Evolutionary conservation across 1,140 invertebrate species (phyloP), one percentile per base, ranked within the genome.

Genomic region (Lasaia peninsularis): DNA sequence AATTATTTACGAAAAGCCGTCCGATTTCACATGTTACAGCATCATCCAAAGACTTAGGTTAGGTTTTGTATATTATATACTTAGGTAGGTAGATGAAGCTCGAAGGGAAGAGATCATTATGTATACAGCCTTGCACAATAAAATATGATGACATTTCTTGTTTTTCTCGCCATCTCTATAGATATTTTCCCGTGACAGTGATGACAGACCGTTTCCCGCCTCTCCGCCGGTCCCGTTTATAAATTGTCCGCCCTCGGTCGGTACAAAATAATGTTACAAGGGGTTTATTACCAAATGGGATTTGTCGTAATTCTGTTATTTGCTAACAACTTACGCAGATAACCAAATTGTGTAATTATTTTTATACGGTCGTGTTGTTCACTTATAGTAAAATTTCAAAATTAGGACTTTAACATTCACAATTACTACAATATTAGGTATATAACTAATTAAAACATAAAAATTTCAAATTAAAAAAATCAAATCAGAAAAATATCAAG

Each of bases 181-280:
- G 71, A 78, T 77, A 80, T 80, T 75, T 73, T 65, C 60, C 65
- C 58, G 59, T 73, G 76, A 75, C 74, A 75, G 75, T 73, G 75
- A 75, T 81, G 83, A 86, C 83, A 81, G 80, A 68, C 69, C 77
- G 70, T 78, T 80, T 81, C 75, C 80, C 80, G 79, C 77, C 80
- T 75, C 68, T 70, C 66, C 65, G 78, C 73, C 78, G 75, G 75
- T 73, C 69, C 66, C 76, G 80, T 78, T 81, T 75, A 77, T 75
- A 85, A 82, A 83, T 81, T 86, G 73, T 75, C 60, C 56, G 60
- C 78, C 80, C 78, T 74, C 69, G 73, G 69, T 76, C 67, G 69
- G 63, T 71, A 66, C 69, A 49, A 73, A 81, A 80, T 76, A 77
- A 71, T 69, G 69, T 77, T 75, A 73, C 69, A 67, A 62, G 71